A percentile compares a stretch with the other conserved stretches of the same genome.
Conservation (phyloP, 2,888 invertebrate species). For the Microctonus brassicae region DNA sequence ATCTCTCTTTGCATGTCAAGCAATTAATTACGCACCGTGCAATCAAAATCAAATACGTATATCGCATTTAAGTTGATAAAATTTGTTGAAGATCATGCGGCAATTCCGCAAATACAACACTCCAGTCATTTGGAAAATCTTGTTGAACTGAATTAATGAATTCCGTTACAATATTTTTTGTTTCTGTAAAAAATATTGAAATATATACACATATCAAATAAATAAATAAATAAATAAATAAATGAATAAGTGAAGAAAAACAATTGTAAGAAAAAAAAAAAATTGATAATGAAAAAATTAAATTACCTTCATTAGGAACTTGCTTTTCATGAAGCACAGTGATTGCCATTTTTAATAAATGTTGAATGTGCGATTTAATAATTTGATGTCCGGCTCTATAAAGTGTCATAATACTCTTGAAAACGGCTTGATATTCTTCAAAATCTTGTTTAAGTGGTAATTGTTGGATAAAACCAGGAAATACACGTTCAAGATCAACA, state of each 20-base stretch:
- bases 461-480: constrained; percentile 79
- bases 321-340: constrained; percentile 74
- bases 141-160: constrained; percentile 73
- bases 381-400: constrained; percentile 75
- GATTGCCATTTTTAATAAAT: constrained; percentile 73
- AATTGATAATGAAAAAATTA: not conserved
- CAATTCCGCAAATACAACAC: constrained; percentile 67
- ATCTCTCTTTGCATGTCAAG: constrained; percentile 33
- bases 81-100: constrained; percentile 61
- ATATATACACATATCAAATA: constrained; percentile 7
- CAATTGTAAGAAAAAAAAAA: constrained; percentile 1
- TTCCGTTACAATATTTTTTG: constrained; percentile 70
- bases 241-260: no score
- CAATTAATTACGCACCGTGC: no score
- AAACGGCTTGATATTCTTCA: constrained; percentile 80
- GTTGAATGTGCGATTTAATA: constrained; percentile 71
- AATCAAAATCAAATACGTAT: not conserved
- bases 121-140: constrained; percentile 74
- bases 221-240: not conserved
- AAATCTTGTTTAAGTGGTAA: constrained; percentile 82
- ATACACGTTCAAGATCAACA: constrained; percentile 80
- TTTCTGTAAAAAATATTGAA: constrained; percentile 67
- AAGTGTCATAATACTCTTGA: constrained; percentile 76
- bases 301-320: constrained; percentile 71
- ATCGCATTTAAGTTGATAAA: constrained; percentile 22